Conservation (phyloP, 2,113 vertebrate species). For the Platysternon megacephalum region DNA sequence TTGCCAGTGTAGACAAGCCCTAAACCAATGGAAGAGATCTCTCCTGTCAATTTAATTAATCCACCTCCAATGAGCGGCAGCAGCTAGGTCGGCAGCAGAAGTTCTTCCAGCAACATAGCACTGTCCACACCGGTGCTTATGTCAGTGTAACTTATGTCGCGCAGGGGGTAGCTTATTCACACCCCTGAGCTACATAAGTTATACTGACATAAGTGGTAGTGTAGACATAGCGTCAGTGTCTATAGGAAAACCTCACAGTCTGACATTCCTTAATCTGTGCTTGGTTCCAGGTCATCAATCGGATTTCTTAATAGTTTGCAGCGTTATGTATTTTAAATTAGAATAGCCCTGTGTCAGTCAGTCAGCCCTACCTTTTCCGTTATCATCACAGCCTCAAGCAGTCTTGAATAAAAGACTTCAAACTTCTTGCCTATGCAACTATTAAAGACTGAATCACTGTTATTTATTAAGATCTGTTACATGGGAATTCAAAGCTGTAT, state of each 20-base stretch:
- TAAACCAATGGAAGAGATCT: not conserved
- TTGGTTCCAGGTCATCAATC: not conserved
- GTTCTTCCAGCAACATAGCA: not conserved
- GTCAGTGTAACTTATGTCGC: not conserved
- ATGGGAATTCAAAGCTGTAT: not conserved
- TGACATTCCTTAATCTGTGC: not conserved
- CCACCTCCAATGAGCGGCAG: not conserved
- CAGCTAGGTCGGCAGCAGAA: not conserved
- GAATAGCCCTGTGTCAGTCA: not conserved
- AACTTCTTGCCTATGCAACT: constrained; percentile 25
- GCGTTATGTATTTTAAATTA: constrained; percentile 11
- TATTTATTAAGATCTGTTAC: constrained; percentile 35
- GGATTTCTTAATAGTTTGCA: not conserved
- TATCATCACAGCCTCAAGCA: constrained; percentile 45
- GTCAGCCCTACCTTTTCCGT: constrained; percentile 41
- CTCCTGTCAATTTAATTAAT: not conserved
- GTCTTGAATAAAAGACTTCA: constrained; percentile 32
- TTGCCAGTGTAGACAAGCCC: too few relatives aligned
- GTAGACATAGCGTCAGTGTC: not conserved
- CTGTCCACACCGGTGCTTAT: not conserved
- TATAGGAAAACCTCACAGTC: not conserved
- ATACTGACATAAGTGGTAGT: not conserved
- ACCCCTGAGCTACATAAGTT: not conserved
- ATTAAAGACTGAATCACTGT: constrained; percentile 46
- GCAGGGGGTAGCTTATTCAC: not conserved